Base-by-base conservation (phyloP, 2,888 invertebrate species). In the Agrotis ipsilon region DNA sequence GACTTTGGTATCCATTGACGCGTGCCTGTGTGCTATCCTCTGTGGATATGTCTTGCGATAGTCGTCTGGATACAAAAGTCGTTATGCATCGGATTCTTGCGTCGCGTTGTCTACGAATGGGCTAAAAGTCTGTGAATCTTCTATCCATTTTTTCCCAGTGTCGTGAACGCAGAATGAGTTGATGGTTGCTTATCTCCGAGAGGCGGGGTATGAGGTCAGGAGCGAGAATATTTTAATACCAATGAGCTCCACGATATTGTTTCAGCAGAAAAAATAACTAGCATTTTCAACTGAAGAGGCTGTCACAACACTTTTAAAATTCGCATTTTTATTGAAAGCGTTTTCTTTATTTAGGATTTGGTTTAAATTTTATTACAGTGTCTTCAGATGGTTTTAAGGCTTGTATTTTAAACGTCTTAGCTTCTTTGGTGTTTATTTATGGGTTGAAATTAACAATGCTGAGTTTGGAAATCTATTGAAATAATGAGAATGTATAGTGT, bases 201-300 rank as follows among this genome's bases (percentile, higher is more conserved):
- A 24, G 61, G 58, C 54, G 55, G 70, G 16, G 27, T 27, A n/a
- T 68, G 71, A 72, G 72, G 79, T 64, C 79, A 65, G 68, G 48
- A 61, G 54, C 55, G 52, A 61, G 77, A 82, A 82, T 79, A 80
- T 72, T 75, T 82, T 80, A 82, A 82, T 82, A 74, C 21, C 65
- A 82, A 82, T 82, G 79, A 79, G 71, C 45, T 60, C 51, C 27
- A 39, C 55, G 54, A 74, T 80, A 81, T 80, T 80, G 72, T 81
- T 81, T 68, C 62, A 49, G 46, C 32, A 2, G 57, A 67, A 68
- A 79, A 80, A 70, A 67, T 55, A 78, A 72, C 64, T 66, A 60
- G 21, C 63, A 55, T 59, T 69, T 65, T 27, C 2, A 11, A 18
- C 46, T 70, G 11, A 43, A 32, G 61, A 48, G 45, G 24, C 32